Percentiles rank a stretch among this genome's conserved stretches.
Evolutionary conservation across 2,888 invertebrate species (phyloP).

Genomic region (Heliconius ismenius): DNA sequence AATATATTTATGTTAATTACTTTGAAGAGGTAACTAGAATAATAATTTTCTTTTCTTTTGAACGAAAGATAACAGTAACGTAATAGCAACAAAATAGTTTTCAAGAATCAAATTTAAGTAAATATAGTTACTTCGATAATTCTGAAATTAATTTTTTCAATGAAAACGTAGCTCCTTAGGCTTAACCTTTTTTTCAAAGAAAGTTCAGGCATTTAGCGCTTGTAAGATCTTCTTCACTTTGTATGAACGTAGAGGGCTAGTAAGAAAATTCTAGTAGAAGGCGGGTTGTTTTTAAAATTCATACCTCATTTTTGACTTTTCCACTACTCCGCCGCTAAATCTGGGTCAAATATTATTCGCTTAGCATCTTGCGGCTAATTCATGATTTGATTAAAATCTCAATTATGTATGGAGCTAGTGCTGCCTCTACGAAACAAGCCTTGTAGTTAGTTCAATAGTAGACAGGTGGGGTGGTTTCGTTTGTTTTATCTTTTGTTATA

Average conservation of each 20-base stretch:
- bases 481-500: background rate
- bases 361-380: slow-evolving; percentile 31
- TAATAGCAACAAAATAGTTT: too few species aligned
- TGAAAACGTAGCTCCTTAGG: background rate
- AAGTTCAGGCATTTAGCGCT: slow-evolving; percentile 8
- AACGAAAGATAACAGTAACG: too few species aligned
- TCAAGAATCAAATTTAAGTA: too few species aligned
- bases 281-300: slow-evolving; percentile 24
- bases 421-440: background rate
- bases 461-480: background rate
- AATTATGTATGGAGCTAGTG: slow-evolving; percentile 19
- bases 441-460: background rate
- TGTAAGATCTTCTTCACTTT: slow-evolving; percentile 15
- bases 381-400: slow-evolving; percentile 32
- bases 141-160: background rate
- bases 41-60: too few species aligned
- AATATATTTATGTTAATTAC: too few species aligned
- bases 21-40: too few species aligned
- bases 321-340: slow-evolving; percentile 6
- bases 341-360: slow-evolving; percentile 31
- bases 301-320: slow-evolving; percentile 29
- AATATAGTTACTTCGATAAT: background rate
- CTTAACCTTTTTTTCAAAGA: background rate
- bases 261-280: slow-evolving; percentile 17
- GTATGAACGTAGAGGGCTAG: background rate